Conservation (phyloP, 2,888 invertebrate genomes). For the Campoplex capitator region DNA sequence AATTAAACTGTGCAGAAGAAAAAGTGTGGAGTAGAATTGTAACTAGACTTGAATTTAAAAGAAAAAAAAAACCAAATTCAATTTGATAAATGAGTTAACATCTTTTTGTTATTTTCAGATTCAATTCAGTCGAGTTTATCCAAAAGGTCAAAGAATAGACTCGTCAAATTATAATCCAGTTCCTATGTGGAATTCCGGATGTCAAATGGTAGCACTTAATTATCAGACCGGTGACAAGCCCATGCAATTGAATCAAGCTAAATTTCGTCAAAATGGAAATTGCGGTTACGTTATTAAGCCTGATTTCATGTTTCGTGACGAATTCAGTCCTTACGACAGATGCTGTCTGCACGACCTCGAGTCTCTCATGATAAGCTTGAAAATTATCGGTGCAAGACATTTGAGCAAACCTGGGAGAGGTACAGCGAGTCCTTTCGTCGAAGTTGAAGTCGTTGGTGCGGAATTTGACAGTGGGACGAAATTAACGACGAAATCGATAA, state of each 20-base stretch:
- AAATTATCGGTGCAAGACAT: constrained; percentile 96
- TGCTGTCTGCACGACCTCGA: constrained; percentile 87
- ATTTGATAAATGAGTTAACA: not conserved
- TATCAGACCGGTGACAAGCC: constrained; percentile 98
- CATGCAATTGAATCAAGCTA: constrained; percentile 98
- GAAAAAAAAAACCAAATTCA: not conserved
- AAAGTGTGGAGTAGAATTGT: no score
- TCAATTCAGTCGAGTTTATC: constrained; percentile 98
- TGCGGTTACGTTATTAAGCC: constrained; percentile 98
- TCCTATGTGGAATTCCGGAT: constrained; percentile 97
- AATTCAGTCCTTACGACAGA: constrained; percentile 92
- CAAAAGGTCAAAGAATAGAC: constrained; percentile 96
- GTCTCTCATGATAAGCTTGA: constrained; percentile 89
- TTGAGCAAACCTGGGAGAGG: constrained; percentile 93
- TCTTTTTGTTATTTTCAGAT: constrained; percentile 80
- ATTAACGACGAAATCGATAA: constrained; percentile 93
- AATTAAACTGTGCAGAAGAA: no score
- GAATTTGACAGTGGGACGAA: constrained; percentile 94
- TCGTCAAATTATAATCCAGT: constrained; percentile 99
- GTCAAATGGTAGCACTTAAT: constrained; percentile 98
- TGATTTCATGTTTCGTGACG: constrained; percentile 93
- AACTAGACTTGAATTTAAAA: no score
- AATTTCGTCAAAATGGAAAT: constrained; percentile 95
- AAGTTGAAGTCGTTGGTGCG: constrained; percentile 95
- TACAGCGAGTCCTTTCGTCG: constrained; percentile 95